Evolutionary conservation across 53 echinoderm and acorn worm genomes (phyloP).

Genomic region (Antedon mediterranea): DNA sequence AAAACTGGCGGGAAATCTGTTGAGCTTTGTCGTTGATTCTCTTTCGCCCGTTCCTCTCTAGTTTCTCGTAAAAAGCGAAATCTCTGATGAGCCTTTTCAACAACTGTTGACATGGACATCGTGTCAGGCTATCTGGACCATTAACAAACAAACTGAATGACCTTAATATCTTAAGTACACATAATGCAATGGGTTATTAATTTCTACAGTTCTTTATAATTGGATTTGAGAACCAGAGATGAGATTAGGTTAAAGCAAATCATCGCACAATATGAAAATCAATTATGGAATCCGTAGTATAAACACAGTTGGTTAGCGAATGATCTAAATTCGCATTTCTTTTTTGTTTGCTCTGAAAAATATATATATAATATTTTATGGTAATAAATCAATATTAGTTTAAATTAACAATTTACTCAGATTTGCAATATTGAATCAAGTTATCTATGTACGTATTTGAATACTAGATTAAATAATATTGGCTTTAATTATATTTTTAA

Average conservation of each 20-base stretch:
- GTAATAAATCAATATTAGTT: too few relatives aligned
- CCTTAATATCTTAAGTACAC: not conserved
- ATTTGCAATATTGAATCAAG: too few relatives aligned
- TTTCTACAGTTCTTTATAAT: not conserved
- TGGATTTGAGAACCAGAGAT: not conserved
- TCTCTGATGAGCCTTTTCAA: not conserved
- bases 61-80: not conserved
- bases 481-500: too few relatives aligned
- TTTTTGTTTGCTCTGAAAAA: too few relatives aligned
- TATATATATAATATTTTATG: too few relatives aligned
- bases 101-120: not conserved
- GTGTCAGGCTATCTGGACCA: not conserved
- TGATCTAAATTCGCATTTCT: too few relatives aligned
- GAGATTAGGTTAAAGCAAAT: not conserved
- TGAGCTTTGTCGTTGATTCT: not conserved
- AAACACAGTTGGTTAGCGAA: not conserved
- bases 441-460: too few relatives aligned
- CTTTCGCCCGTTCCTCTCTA: not conserved
- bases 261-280: too few relatives aligned
- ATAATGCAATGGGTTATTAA: not conserved
- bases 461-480: too few relatives aligned
- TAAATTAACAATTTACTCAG: too few relatives aligned
- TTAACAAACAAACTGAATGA: not conserved
- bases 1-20: constrained; percentile 4
- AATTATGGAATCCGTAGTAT: not conserved